Conservation (phyloP, 2,888 invertebrate species). For the Stramonita haemastoma region DNA sequence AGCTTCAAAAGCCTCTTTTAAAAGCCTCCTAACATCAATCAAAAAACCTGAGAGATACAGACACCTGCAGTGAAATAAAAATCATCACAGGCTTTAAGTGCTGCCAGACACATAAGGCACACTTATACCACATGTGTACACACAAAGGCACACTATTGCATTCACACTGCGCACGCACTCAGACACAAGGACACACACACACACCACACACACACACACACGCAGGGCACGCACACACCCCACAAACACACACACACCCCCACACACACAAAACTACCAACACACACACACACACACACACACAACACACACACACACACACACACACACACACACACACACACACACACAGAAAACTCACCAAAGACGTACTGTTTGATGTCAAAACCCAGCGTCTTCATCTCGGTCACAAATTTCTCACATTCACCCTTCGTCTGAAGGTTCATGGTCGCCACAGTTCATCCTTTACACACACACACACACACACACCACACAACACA, state of each 20-base stretch:
- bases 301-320: background rate
- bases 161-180: background rate
- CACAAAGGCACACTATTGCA: too few species aligned
- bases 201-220: background rate
- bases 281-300: background rate
- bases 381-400: conserved; percentile 83
- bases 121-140: too few species aligned
- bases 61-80: too few species aligned
- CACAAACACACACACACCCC: background rate
- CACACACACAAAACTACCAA: too few species aligned
- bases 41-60: too few species aligned
- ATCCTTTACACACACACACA: conserved; percentile 82
- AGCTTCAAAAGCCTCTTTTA: too few species aligned
- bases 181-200: background rate
- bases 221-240: too few species aligned
- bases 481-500: conserved; percentile 3
- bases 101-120: too few species aligned
- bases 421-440: conserved; percentile 86
- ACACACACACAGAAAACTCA: background rate
- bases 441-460: conserved; percentile 92
- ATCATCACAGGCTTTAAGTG: too few species aligned
- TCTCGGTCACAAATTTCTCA: conserved; percentile 85
- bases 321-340: too few species aligned
- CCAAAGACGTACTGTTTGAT: conserved; percentile 78
- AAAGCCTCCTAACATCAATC: too few species aligned